phyloP scores from a whole-genome alignment of 2,113 vertebrate genomes.

The Piliocolobus tephrosceles region DNA sequence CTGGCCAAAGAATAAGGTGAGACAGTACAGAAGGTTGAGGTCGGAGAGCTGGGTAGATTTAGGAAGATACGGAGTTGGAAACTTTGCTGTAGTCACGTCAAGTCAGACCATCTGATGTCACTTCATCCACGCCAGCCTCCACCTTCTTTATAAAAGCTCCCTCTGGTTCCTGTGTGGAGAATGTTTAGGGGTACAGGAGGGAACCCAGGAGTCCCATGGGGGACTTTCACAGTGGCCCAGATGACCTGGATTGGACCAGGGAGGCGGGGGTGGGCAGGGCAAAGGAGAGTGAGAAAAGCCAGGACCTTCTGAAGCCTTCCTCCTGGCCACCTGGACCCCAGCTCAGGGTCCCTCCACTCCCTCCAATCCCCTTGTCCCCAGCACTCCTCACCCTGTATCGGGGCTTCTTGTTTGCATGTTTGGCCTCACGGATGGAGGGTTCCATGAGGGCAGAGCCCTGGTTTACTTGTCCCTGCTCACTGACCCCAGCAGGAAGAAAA shows the following conservation, averaged over 20 bases:
- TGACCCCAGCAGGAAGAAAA: rapidly evolving
- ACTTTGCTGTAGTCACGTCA: background rate
- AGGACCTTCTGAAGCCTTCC: background rate
- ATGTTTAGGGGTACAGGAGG: rapidly evolving
- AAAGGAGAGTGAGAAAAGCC: background rate
- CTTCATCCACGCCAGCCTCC: rapidly evolving
- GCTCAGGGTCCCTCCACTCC: background rate
- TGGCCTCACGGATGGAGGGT: rapidly evolving
- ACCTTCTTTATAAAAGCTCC: background rate
- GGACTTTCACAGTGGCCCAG: no score
- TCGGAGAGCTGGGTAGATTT: no score
- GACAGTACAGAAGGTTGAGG: background rate
- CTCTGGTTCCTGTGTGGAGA: background rate
- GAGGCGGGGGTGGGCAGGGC: background rate
- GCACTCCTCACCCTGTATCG: rapidly evolving
- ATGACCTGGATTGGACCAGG: background rate
- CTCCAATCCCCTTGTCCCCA: rapidly evolving
- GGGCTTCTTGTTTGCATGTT: background rate
- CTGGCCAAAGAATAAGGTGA: background rate
- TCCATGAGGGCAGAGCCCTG: background rate
- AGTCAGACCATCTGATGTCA: rapidly evolving
- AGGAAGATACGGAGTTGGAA: background rate
- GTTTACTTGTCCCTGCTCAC: background rate
- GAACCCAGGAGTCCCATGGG: rapidly evolving
- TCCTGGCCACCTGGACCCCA: background rate